A percentile compares a stretch with the other conserved stretches of the same genome.
phyloP scores from a whole-genome alignment of 2,888 invertebrate species.

The Hyposoter dolosus region DNA sequence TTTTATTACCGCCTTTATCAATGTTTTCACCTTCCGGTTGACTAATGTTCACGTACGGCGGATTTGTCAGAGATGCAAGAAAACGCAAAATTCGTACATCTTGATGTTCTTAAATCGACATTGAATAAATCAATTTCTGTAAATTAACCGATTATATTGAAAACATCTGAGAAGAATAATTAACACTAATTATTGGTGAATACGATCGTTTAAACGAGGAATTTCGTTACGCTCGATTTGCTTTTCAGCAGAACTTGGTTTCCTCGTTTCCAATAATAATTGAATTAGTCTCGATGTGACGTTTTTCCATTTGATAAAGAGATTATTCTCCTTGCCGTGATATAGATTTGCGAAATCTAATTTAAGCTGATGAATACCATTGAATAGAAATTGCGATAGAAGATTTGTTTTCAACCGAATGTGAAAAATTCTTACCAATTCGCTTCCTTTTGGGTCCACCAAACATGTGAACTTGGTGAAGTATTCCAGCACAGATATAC shows the following conservation, averaged over 20 bases:
- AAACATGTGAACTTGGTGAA: conserved; percentile 5
- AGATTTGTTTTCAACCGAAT: not conserved
- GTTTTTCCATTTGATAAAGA: conserved; percentile 9
- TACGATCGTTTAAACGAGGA: conserved; percentile 1
- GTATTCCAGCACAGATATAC: conserved; percentile 8
- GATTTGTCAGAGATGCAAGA: not conserved
- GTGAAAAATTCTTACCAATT: not conserved
- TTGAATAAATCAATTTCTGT: not conserved
- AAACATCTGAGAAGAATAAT: not conserved
- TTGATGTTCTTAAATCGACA: conserved; percentile 12
- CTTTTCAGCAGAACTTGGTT: conserved; percentile 7
- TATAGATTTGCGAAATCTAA: not conserved
- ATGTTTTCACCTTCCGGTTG: not conserved
- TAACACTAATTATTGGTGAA: not conserved
- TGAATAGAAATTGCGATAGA: not conserved
- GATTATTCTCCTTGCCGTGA: conserved; percentile 5
- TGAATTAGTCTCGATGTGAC: not conserved
- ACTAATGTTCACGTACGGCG: not conserved
- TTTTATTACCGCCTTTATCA: not conserved
- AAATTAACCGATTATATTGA: not conserved
- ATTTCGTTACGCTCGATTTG: not conserved
- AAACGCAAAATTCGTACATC: conserved; percentile 1
- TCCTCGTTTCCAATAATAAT: not conserved
- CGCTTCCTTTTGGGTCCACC: conserved; percentile 8
- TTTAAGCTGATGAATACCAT: conserved; percentile 4